Conservation (phyloP, 2,888 invertebrate genomes). For the Dichetophora obliterata region DNA sequence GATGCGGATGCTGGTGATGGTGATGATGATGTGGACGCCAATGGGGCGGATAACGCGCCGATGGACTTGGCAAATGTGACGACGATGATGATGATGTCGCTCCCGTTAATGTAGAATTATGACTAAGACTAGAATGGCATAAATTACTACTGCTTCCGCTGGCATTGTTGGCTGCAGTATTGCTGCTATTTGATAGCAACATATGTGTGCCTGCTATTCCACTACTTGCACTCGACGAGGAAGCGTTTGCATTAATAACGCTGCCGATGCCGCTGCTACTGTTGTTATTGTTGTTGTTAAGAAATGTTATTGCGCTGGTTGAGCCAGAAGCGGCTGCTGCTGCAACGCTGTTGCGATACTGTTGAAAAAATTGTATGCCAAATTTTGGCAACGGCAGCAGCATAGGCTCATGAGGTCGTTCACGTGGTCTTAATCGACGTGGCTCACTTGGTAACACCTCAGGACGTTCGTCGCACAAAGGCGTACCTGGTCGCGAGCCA, state of each 20-base stretch:
- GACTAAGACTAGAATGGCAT: constrained; percentile 68
- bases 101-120: constrained; percentile 51
- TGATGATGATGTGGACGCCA: constrained; percentile 61
- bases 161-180: constrained; percentile 47
- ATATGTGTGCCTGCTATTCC: constrained; percentile 47
- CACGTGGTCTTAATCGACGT: constrained; percentile 75
- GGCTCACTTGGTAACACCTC: constrained; percentile 83
- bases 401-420: constrained; percentile 77
- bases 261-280: constrained; percentile 42
- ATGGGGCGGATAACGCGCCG: constrained; percentile 55
- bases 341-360: constrained; percentile 60
- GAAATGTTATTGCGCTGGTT: constrained; percentile 49
- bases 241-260: constrained; percentile 55
- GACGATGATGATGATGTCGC: constrained; percentile 56
- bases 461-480: constrained; percentile 84
- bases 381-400: constrained; percentile 90
- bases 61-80: constrained; percentile 51
- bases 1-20: constrained; percentile 57
- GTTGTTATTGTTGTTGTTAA: constrained; percentile 49
- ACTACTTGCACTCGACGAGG: constrained; percentile 46
- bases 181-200: constrained; percentile 59
- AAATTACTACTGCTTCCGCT: constrained; percentile 54
- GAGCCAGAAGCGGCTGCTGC: constrained; percentile 42
- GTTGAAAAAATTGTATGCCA: constrained; percentile 78
- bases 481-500: constrained; percentile 87